Evolutionary conservation across 2,888 invertebrate species (phyloP).

Genomic region (Sphaerophoria taeniata): DNA sequence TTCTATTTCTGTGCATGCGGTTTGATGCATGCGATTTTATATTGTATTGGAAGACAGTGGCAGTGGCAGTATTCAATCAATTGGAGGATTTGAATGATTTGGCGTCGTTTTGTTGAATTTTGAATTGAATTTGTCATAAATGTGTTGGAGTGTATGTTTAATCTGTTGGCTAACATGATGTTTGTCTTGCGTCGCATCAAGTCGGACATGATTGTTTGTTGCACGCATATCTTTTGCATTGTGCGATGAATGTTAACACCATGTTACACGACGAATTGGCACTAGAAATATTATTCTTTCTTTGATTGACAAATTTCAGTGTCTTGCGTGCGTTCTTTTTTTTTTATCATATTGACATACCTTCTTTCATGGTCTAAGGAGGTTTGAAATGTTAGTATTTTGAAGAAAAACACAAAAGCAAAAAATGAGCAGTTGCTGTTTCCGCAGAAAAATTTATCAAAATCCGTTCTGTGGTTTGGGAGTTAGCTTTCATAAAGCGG

Average conservation of each 20-base stretch:
- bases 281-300: background rate
- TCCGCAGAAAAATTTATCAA: too few species aligned
- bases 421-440: too few species aligned
- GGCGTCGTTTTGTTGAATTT: conserved; percentile 20
- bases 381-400: too few species aligned
- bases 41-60: conserved; percentile 21
- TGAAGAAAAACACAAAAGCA: too few species aligned
- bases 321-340: too few species aligned
- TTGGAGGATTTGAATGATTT: conserved; percentile 24
- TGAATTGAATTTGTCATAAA: conserved; percentile 29
- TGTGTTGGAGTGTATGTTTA: background rate
- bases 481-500: too few species aligned
- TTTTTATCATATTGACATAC: too few species aligned
- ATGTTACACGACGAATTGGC: background rate
- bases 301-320: background rate
- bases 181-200: background rate
- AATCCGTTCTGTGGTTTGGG: too few species aligned
- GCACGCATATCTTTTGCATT: conserved; percentile 19
- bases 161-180: background rate
- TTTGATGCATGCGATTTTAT: conserved; percentile 21
- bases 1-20: background rate
- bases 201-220: conserved; percentile 2
- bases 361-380: too few species aligned
- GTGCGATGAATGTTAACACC: conserved; percentile 3
- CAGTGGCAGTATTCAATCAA: conserved; percentile 18